These are phyloP conservation scores for Clarias gariepinus DNA, from an alignment of 2,113 vertebrate species.

Conservation along the genomic window DNA sequence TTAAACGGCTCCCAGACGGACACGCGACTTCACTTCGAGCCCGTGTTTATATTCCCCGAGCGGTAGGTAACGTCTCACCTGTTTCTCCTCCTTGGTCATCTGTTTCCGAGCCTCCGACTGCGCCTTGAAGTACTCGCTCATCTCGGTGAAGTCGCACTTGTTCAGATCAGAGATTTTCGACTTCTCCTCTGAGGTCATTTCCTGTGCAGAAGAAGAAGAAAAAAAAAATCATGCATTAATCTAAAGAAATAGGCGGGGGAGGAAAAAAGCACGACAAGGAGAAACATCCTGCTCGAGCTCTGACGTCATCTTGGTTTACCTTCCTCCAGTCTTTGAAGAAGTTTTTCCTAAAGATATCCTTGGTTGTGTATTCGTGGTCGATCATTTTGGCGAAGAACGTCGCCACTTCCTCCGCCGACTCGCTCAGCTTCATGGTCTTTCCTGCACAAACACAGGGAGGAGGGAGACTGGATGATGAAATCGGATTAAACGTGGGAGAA, in stretches of 20 bases:
- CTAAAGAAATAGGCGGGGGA: background rate
- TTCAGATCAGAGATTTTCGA: slow-evolving; percentile 84
- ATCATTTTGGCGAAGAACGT: slow-evolving; percentile 98
- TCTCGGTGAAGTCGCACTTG: slow-evolving; percentile 92
- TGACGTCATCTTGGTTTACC: slow-evolving; percentile 66
- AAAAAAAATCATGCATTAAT: background rate
- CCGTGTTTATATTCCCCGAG: no score
- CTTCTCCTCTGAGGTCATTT: slow-evolving; percentile 94
- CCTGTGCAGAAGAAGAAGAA: slow-evolving; percentile 66
- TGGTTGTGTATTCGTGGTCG: slow-evolving; percentile 97
- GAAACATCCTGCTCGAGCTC: background rate
- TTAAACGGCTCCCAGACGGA: no score
- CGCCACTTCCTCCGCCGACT: slow-evolving; percentile 91
- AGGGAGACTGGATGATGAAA: background rate
- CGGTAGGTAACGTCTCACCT: slow-evolving; percentile 66
- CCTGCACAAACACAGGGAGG: slow-evolving; percentile 67
- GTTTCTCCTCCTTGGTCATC: slow-evolving; percentile 95
- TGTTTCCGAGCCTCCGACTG: slow-evolving; percentile 92
- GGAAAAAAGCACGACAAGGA: no score
- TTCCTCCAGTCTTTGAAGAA: slow-evolving; percentile 97
- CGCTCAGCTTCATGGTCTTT: slow-evolving; percentile 88
- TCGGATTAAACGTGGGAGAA: background rate
- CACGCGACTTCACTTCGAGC: no score
- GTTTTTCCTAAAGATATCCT: slow-evolving; percentile 97
- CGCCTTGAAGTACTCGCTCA: slow-evolving; percentile 92